A percentile compares a stretch with the other conserved stretches of the same genome.
Evolutionary conservation across 1,140 invertebrate species (phyloP).

Genomic region (Drosophila asahinai): DNA sequence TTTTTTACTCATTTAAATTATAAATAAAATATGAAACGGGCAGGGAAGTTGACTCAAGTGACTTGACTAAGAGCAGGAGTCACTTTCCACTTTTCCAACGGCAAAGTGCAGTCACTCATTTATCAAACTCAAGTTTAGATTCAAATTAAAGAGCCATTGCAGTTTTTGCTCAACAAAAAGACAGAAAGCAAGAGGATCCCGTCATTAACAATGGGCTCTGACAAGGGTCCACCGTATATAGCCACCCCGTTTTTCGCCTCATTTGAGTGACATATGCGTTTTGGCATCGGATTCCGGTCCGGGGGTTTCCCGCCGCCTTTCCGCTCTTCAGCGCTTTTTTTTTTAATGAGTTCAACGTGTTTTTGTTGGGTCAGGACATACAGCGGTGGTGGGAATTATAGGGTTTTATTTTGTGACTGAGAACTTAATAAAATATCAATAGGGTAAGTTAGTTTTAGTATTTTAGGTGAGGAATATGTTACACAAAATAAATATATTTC

Average conservation of each 20-base stretch:
- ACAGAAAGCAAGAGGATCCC: background rate
- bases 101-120: conserved; percentile 43
- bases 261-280: conserved; percentile 62
- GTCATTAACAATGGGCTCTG: conserved; percentile 44
- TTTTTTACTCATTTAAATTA: background rate
- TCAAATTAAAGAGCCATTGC: conserved; percentile 56
- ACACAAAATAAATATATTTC: too few relatives aligned
- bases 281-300: conserved; percentile 34
- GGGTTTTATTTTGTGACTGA: too few relatives aligned
- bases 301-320: conserved; percentile 3
- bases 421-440: too few relatives aligned
- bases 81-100: too few relatives aligned
- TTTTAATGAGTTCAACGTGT: conserved; percentile 79
- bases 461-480: too few relatives aligned
- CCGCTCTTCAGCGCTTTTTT: conserved; percentile 40
- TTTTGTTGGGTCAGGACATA: conserved; percentile 13
- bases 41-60: background rate
- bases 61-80: too few relatives aligned
- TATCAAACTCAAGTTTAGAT: conserved; percentile 66
- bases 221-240: conserved; percentile 39
- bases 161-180: background rate
- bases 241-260: conserved; percentile 37
- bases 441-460: too few relatives aligned
- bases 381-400: background rate
- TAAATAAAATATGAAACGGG: background rate